Evolutionary conservation across 2,888 invertebrate species (phyloP).

Genomic region (Hypomecis punctinalis): DNA sequence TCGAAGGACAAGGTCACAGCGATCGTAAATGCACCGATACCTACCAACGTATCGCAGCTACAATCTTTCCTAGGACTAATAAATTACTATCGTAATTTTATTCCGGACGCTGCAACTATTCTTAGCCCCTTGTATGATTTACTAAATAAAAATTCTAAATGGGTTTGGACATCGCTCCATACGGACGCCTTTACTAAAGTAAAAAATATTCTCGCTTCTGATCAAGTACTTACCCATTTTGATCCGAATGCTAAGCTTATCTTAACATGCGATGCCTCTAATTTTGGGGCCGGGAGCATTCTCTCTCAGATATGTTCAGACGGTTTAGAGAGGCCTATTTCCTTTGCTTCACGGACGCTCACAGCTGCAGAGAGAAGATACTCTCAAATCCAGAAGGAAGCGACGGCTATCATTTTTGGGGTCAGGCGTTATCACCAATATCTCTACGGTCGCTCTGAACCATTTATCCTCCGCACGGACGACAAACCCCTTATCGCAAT

Average conservation of each 20-base stretch:
- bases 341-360: constrained; percentile 18
- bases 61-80: not conserved
- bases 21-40: constrained; percentile 21
- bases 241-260: constrained; percentile 39
- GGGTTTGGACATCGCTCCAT: constrained; percentile 30
- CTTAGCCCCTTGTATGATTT: constrained; percentile 10
- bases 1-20: constrained; percentile 16
- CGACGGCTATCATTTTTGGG: constrained; percentile 46
- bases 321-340: constrained; percentile 22
- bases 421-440: constrained; percentile 44
- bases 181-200: constrained; percentile 8
- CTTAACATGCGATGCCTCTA: constrained; percentile 45
- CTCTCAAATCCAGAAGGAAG: constrained; percentile 48
- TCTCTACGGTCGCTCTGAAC: constrained; percentile 47
- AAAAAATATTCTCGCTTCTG: constrained; percentile 32
- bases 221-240: constrained; percentile 42
- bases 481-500: constrained; percentile 32
- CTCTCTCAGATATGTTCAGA: constrained; percentile 33
- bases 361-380: constrained; percentile 41
- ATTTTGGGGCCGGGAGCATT: constrained; percentile 22
- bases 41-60: constrained; percentile 27
- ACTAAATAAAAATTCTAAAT: constrained; percentile 33
- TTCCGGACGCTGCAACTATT: not conserved
- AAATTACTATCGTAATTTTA: constrained; percentile 1
- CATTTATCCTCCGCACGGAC: constrained; percentile 29